These are phyloP conservation scores for Alexandromys fortis DNA, from an alignment of 2,113 vertebrate genomes.

Conservation along the genomic window DNA sequence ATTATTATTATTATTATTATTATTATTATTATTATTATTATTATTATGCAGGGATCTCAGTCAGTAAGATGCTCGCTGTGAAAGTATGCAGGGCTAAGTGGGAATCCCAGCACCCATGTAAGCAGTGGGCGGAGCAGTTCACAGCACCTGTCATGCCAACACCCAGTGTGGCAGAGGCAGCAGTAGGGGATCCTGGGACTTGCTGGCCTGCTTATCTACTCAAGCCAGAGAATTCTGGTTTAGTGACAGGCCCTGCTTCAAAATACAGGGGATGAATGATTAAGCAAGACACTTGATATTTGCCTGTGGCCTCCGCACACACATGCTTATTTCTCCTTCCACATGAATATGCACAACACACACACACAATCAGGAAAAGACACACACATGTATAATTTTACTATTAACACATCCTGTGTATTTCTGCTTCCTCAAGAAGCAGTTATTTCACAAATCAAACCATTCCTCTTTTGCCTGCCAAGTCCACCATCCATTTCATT, in stretches of 20 bases:
- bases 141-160: background rate
- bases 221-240: background rate
- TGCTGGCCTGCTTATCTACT: background rate
- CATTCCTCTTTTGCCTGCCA: background rate
- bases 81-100: background rate
- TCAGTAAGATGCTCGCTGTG: too few relatives aligned
- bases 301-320: background rate
- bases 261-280: too few relatives aligned
- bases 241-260: background rate
- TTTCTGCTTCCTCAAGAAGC: slow-evolving; percentile 25
- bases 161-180: background rate
- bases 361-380: background rate
- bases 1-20: background rate
- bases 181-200: background rate
- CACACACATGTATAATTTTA: background rate
- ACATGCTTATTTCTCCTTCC: background rate
- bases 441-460: background rate
- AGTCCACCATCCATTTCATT: background rate
- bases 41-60: background rate
- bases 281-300: background rate
- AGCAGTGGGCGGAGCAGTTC: background rate
- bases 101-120: background rate
- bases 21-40: too few relatives aligned
- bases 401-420: background rate
- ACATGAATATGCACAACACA: background rate